Base-by-base conservation (phyloP, 2,113 vertebrate genomes). In the Oryctolagus cuniculus region DNA sequence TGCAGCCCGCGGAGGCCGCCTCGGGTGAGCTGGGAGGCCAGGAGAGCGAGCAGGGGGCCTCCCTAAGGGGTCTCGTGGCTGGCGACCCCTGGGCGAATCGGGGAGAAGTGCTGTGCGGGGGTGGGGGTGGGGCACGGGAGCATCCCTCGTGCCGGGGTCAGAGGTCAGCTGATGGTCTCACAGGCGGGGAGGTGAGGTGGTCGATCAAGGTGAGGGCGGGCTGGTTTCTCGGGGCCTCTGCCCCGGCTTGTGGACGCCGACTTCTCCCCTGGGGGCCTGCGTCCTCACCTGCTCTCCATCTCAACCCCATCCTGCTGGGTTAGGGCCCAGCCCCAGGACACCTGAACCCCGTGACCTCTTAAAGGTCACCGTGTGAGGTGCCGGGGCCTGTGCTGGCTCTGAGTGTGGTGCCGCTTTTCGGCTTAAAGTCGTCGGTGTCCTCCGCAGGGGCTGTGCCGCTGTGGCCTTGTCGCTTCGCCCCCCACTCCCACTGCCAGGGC, bases 1-100 rank as follows among this genome's bases (percentile, higher is more conserved):
- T 12, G 4, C 13, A 0, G 0, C 17, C 15, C 7, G 1, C 0
- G 0, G 69, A 0, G 4, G 31, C 21, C 5, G 19, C 31, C 27
- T 84, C 6, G 12, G 6, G 16, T 38, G 29, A 13, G 49, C 31
- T 9, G 4, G 12, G n/a, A 5, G 36, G 63, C 80, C 22, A 6
- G 66, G 25, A 25, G 63, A 49, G 16, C 1, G 16, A 38, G 9
- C 10, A 31, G 73, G 55, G 12, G 19, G 10, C 34, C 77, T 51
- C 49, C 61, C 44, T 63, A 44, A 63, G 49, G 0, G 49, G 44
- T 2, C 17, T 19, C 58, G 21, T 16, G 0, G 11, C 19, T 9
- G 34, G 49, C 55, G 13, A 3, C 25, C 27, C 64, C 24, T 1
- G 1, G 38, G 29, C 58, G n/a, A 29, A 24, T 3, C 0, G 0